These are phyloP conservation scores for Gymnogyps californianus DNA, from an alignment of 2,113 vertebrate genomes.

Conservation along the genomic window DNA sequence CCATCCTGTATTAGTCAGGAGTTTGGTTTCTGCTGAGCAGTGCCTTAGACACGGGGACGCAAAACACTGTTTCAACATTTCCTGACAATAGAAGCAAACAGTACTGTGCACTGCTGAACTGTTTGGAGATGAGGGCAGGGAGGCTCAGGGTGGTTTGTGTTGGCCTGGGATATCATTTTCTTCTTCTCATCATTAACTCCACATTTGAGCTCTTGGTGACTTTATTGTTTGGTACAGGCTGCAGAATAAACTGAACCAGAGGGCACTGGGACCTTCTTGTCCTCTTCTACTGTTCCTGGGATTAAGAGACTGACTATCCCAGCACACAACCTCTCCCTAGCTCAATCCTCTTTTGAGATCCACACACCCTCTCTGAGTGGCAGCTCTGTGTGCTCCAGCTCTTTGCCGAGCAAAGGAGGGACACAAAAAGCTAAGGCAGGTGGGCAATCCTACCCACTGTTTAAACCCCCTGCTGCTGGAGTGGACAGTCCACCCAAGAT, in stretches of 20 bases:
- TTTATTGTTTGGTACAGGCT: neutral
- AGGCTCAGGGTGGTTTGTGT: neutral
- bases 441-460: neutral
- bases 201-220: neutral
- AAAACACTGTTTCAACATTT: neutral
- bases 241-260: neutral
- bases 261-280: neutral
- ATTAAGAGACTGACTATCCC: neutral
- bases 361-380: neutral
- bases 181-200: neutral
- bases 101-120: neutral
- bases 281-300: neutral
- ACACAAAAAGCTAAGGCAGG: neutral
- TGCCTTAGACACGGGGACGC: neutral
- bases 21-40: neutral
- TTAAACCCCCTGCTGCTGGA: neutral
- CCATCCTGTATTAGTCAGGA: neutral
- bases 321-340: neutral
- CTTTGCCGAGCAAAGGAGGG: neutral
- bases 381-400: neutral
- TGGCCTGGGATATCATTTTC: neutral
- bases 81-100: neutral
- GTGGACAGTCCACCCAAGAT: neutral
- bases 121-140: neutral
- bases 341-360: neutral